Evolutionary conservation across 2,888 invertebrate species (phyloP), one percentile per base, ranked within the genome.

Genomic region (Eupeodes latifasciatus): DNA sequence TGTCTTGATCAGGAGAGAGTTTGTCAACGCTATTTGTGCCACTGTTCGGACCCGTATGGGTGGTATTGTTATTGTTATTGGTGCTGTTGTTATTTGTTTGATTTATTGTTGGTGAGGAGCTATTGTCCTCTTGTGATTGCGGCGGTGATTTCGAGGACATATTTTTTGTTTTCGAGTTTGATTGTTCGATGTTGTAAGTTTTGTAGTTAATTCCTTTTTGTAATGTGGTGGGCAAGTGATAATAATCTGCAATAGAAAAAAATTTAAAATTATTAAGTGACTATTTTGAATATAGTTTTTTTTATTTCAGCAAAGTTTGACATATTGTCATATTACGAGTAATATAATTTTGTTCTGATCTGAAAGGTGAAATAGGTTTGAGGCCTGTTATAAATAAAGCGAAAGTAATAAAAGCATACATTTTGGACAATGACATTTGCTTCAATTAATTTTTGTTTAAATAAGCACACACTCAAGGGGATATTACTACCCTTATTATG

Each of bases 1-100:
- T 96, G 93, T 97, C 96, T 91, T 96, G 96, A 93, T 95, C 95
- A 91, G 93, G 93, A 90, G 95, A 95, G 34, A 92, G 90, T 90
- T 93, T 93, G 80, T 92, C 91, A 40, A 91, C 91, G 89, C 92
- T 92, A 75, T 92, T 92, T 47, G 90, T 91, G 62, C 91, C 91
- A 10, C 90, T 91, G 76, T 90, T 92, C 77, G 92, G 91, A 69
- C 90, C 91, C 55, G 92, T 92, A 14, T 91, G 91, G 55, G 91
- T 44, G 27, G 67, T 74, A 11, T 81, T 79, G 57, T 79, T 86
- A 61, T 90, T 90, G 76, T 91, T 92, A 81, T 91, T 91, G 62
- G 91, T 92, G 84, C 90, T 81, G 49, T 77, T 90, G 81, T 91
- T 91, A 80, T 85, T 90, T 64, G 90, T 78, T 49, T 66, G 66